Base-by-base conservation (phyloP, 64 coral and sea anemone species). In the Actinia equina region DNA sequence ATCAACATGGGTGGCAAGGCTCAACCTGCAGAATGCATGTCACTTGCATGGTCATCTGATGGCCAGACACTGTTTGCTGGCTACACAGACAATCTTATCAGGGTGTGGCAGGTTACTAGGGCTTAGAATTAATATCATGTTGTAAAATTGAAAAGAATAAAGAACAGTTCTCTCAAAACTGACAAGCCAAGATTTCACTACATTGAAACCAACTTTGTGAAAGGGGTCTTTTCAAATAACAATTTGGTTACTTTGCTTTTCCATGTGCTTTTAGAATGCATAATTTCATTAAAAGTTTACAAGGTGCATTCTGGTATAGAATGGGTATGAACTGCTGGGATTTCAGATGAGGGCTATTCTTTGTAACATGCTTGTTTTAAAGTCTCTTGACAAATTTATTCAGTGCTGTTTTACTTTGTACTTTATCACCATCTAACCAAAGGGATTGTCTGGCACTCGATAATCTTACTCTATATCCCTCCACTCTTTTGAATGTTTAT, bases 31-130 rank as follows among this genome's bases (percentile, higher is more conserved):
- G 83, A 92, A 0, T 99, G 97, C n/a, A 79, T 99, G 2, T 99
- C 97, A 15, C 91, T 99, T 51, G 97, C 97, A 17, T 99, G 97
- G 97, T 99, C 97, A 62, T 88, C 93, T 3, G 97, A 99, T 79
- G 97, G 97, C 51, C 97, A 99, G 70, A 95, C 93, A 3, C 86
- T 99, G 10, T 99, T 99, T 91, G 97, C 97, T 30, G 97, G 97
- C 7, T 99, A 99, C 88, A 99, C 93, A 41, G 97, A 99, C 93
- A 88, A 91, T 82, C 69, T 99, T 22, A 99, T 99, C 65, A 93
- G 97, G 53, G 97, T 99, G 56, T 99, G 97, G 97, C 93, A 99
- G 77, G 97, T 99, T 52, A 95, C 97, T 22, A 87, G 93, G 71
- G 86, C 82, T 20, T 94, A 88, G 78, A 81, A 74, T 74, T 30